Conservation (phyloP, 2,113 vertebrate species). For the Lonchura striata region DNA sequence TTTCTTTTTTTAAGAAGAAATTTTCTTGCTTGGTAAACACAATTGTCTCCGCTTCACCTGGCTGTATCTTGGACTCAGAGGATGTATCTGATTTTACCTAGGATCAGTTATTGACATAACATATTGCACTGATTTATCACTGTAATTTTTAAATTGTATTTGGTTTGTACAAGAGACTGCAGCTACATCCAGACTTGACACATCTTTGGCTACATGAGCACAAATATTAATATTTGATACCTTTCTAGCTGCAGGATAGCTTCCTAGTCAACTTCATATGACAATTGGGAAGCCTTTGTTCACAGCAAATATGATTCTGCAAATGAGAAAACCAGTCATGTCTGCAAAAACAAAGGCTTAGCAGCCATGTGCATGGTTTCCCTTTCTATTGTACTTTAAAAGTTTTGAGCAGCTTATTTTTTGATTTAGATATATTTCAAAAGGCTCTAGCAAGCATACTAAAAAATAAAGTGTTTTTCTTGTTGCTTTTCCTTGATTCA, state of each 20-base stretch:
- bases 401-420: neutral
- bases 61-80: neutral
- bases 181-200: neutral
- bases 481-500: neutral
- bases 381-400: neutral
- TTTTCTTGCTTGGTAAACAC: neutral
- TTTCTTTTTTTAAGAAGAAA: neutral
- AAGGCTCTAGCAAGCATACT: neutral
- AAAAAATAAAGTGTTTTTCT: neutral
- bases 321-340: neutral
- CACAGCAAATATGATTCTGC: neutral
- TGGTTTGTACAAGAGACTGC: neutral
- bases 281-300: slow-evolving; percentile 19
- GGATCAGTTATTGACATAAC: neutral
- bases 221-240: slow-evolving; percentile 35
- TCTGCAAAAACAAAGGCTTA: neutral
- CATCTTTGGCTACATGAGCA: neutral
- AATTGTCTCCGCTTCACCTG: neutral
- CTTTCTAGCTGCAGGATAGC: neutral
- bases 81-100: neutral
- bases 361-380: neutral
- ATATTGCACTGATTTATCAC: neutral
- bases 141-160: neutral
- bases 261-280: neutral
- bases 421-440: neutral